Evolutionary conservation across 2,888 invertebrate genomes (phyloP).

Genomic region (Phalera bucephala): DNA sequence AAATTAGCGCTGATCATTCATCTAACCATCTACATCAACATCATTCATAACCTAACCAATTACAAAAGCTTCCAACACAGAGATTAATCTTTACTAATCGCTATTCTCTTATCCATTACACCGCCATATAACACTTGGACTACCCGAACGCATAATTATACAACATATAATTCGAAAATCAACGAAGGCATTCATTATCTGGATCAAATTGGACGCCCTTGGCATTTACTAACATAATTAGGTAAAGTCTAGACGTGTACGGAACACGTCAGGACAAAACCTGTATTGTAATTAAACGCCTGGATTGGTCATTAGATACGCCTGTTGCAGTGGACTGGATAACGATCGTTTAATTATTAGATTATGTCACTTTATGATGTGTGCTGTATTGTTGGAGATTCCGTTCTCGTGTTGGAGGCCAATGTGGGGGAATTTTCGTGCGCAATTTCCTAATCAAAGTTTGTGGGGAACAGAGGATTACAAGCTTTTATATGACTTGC

Average conservation of each 20-base stretch:
- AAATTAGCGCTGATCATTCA: too few relatives aligned
- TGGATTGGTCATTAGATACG: slow-evolving; percentile 19
- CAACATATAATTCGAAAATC: neutral
- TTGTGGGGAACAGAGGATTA: too few relatives aligned
- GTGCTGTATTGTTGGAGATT: too few relatives aligned
- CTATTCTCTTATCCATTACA: neutral
- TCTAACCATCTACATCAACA: too few relatives aligned
- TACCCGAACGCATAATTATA: neutral
- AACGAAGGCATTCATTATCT: neutral
- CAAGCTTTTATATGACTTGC: too few relatives aligned
- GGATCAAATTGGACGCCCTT: slow-evolving; percentile 1
- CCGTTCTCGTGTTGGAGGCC: too few relatives aligned
- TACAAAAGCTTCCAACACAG: too few relatives aligned
- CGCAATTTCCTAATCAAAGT: too few relatives aligned
- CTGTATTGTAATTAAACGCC: neutral
- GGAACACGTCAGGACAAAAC: neutral
- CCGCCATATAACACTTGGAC: neutral
- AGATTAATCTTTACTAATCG: too few relatives aligned
- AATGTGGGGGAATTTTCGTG: too few relatives aligned
- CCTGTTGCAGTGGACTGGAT: slow-evolving; percentile 4
- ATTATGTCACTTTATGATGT: slow-evolving; percentile 6
- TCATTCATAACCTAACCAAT: too few relatives aligned
- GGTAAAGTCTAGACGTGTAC: neutral
- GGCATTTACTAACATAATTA: neutral
- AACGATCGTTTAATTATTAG: slow-evolving; percentile 2